These are phyloP conservation scores for Andrena marginata DNA, from an alignment of 2,888 invertebrate genomes.

Conservation along the genomic window DNA sequence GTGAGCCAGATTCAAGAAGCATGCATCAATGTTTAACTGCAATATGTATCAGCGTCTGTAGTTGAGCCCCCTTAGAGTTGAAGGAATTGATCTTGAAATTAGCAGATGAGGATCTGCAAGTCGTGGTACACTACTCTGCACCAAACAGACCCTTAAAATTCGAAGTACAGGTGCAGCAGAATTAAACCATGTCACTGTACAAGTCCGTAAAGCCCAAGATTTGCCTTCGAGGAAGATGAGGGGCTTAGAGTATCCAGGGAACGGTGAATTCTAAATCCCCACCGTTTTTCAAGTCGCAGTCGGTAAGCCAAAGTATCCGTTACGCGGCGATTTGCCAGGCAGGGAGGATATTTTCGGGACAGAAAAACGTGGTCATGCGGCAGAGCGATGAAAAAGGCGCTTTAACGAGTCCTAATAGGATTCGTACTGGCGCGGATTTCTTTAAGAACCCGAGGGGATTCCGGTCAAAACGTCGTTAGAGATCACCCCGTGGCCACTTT, in stretches of 20 bases:
- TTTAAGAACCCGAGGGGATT: conserved; percentile 38
- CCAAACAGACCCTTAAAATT: neutral
- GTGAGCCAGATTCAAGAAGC: too few species aligned
- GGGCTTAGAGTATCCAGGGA: neutral
- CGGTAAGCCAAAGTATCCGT: conserved; percentile 68
- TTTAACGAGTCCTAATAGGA: conserved; percentile 74
- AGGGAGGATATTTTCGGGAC: conserved; percentile 18
- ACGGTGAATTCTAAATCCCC: conserved; percentile 12
- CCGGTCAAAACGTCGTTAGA: conserved; percentile 72
- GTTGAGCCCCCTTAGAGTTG: too few species aligned
- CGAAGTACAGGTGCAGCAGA: neutral
- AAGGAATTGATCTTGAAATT: too few species aligned
- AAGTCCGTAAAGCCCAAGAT: conserved; percentile 10
- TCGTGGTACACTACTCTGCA: neutral
- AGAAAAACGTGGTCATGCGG: conserved; percentile 26
- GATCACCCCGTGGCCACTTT: conserved; percentile 25
- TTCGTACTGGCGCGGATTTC: conserved; percentile 54
- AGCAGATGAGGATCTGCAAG: too few species aligned
- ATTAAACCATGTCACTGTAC: too few species aligned
- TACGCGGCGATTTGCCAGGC: conserved; percentile 52
- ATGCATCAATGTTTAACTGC: too few species aligned
- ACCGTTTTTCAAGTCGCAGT: conserved; percentile 27
- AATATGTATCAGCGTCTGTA: too few species aligned
- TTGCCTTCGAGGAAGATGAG: neutral
- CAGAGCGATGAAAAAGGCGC: conserved; percentile 48